These are phyloP conservation scores for Sebastes minor DNA, from an alignment of 2,797 vertebrate species.

Conservation along the genomic window DNA sequence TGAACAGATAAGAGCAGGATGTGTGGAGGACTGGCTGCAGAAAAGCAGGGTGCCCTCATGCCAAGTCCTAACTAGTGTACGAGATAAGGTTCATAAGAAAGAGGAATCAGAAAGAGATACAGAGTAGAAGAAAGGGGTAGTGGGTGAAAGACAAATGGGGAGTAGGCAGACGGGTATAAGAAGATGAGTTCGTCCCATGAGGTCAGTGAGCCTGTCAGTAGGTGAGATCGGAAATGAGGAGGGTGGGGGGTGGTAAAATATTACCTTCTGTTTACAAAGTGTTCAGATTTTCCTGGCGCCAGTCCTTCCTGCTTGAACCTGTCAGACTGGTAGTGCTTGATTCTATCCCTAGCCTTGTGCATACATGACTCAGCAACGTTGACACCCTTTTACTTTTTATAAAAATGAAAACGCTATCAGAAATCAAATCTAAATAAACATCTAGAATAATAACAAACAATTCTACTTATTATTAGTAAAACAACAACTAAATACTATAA, in stretches of 20 bases:
- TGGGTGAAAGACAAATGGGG: not conserved
- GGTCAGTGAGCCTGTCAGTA: too few relatives aligned
- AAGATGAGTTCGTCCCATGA: not conserved
- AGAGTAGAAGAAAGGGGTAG: not conserved
- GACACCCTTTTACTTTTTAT: not conserved
- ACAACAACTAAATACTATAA: too few relatives aligned
- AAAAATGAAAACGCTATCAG: too few relatives aligned
- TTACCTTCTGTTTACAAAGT: not conserved
- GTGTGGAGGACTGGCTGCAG: too few relatives aligned
- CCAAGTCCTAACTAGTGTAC: not conserved
- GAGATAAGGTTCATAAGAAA: not conserved
- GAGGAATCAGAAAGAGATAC: not conserved
- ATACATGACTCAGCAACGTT: conserved; percentile 21
- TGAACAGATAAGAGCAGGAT: too few relatives aligned
- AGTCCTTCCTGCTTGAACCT: conserved; percentile 18
- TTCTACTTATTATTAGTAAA: too few relatives aligned
- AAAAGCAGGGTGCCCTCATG: too few relatives aligned
- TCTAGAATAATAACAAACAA: too few relatives aligned
- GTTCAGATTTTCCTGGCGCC: not conserved
- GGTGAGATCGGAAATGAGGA: too few relatives aligned
- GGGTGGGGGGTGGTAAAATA: not conserved
- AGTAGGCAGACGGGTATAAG: not conserved
- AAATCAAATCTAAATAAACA: too few relatives aligned
- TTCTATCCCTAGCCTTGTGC: not conserved
- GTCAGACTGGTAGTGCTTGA: conserved; percentile 48